Conservation (phyloP, 2,888 invertebrate genomes). For the Heteromyza rotundicornis region DNA sequence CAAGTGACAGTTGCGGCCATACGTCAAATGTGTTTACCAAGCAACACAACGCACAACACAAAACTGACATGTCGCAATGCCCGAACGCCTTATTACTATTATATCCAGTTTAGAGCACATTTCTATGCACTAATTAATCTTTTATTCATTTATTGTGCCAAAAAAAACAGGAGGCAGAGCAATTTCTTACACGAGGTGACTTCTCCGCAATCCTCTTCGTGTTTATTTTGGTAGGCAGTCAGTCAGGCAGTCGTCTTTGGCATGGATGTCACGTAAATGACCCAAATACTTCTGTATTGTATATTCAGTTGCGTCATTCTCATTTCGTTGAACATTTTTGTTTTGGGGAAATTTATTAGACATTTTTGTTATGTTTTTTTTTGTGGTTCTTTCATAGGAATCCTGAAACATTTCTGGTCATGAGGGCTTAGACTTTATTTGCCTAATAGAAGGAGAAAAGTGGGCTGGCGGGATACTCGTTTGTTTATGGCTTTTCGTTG, state of each 20-base stretch:
- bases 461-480: constrained; percentile 5
- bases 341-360: background rate
- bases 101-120: background rate
- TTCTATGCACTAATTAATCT: constrained; percentile 22
- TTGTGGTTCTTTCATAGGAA: background rate
- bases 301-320: background rate
- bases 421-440: constrained; percentile 35
- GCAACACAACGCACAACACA: no score
- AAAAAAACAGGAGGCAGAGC: background rate
- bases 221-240: no score
- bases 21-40: no score
- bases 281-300: background rate
- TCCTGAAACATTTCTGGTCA: background rate
- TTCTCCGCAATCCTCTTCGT: no score
- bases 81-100: background rate
- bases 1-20: background rate
- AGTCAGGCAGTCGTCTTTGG: background rate
- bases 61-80: no score
- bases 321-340: background rate
- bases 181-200: background rate
- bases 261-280: constrained; percentile 17
- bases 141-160: constrained; percentile 11
- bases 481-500: constrained; percentile 5
- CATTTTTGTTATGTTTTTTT: background rate
- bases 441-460: constrained; percentile 49